These are phyloP conservation scores for Eilema depressum DNA, from an alignment of 2,888 invertebrate genomes.

Conservation along the genomic window DNA sequence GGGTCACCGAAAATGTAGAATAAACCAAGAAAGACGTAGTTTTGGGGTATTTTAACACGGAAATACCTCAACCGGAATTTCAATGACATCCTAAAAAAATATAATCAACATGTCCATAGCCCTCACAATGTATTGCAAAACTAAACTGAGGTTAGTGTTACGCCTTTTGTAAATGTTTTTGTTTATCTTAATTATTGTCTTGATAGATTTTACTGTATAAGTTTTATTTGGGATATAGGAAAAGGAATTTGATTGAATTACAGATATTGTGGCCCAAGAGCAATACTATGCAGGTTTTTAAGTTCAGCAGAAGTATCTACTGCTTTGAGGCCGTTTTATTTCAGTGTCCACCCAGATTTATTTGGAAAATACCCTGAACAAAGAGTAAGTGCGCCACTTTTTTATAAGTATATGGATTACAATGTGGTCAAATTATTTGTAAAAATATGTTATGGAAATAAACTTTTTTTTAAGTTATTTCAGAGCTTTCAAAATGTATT, in stretches of 20 bases:
- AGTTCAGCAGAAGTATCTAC: slow-evolving; percentile 95
- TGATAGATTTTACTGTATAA: not conserved
- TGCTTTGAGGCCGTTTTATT: slow-evolving; percentile 97
- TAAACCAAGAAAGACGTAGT: slow-evolving; percentile 17
- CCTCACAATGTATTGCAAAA: slow-evolving; percentile 75
- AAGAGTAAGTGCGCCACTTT: slow-evolving; percentile 87
- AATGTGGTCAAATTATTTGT: not conserved
- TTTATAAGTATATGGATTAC: not conserved
- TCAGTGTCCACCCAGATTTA: slow-evolving; percentile 97
- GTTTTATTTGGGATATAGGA: not conserved
- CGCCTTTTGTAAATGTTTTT: not conserved
- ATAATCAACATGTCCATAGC: slow-evolving; percentile 19
- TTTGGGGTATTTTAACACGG: slow-evolving; percentile 44
- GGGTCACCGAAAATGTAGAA: slow-evolving; percentile 46
- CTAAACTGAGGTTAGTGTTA: slow-evolving; percentile 72
- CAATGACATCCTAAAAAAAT: slow-evolving; percentile 27
- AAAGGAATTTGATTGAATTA: slow-evolving; percentile 1
- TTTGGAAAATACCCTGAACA: slow-evolving; percentile 97
- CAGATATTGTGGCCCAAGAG: slow-evolving; percentile 62
- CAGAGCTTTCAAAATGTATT: not conserved
- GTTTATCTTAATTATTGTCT: not conserved
- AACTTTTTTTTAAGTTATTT: too few relatives aligned
- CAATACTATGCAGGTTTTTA: slow-evolving; percentile 76
- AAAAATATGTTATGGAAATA: too few relatives aligned
- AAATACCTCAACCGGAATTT: slow-evolving; percentile 40